phyloP scores from a whole-genome alignment of 1,140 invertebrate species.

The Drosophila nannoptera region DNA sequence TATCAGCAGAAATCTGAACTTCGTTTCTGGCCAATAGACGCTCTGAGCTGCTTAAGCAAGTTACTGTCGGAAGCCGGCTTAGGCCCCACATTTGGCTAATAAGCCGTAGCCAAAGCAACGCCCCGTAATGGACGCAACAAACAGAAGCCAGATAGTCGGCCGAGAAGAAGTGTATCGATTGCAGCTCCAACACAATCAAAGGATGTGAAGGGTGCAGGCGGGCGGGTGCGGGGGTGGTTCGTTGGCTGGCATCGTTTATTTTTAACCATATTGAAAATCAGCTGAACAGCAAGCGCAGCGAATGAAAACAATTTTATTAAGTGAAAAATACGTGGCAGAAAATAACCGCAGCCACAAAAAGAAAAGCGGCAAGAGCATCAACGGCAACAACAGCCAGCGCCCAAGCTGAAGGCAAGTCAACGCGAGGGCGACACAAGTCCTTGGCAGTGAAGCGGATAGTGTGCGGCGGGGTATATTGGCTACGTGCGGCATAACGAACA shows the following conservation, averaged over 20 bases:
- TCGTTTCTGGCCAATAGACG: too few species aligned
- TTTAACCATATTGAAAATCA: conserved; percentile 75
- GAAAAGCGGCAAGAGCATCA: conserved; percentile 40
- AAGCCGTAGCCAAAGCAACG: conserved; percentile 55
- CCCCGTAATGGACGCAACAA: conserved; percentile 14
- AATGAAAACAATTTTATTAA: conserved; percentile 77
- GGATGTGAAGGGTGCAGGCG: conserved; percentile 1
- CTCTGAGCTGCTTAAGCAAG: conserved; percentile 36
- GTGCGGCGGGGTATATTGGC: conserved; percentile 10
- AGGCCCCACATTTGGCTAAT: conserved; percentile 60
- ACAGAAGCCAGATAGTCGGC: conserved; percentile 38
- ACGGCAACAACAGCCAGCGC: conserved; percentile 19
- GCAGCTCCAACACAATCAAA: conserved; percentile 60
- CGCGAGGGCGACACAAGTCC: conserved; percentile 61
- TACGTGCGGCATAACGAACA: background rate
- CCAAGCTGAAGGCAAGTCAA: conserved; percentile 37
- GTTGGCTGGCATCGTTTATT: conserved; percentile 65
- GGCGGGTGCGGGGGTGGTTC: background rate
- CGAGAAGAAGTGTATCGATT: conserved; percentile 66
- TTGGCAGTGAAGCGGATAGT: conserved; percentile 51
- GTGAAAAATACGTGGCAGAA: conserved; percentile 75
- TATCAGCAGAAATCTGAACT: conserved; percentile 27
- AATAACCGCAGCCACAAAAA: conserved; percentile 63
- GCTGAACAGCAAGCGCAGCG: conserved; percentile 56
- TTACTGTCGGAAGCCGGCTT: conserved; percentile 35